Evolutionary conservation across 2,113 vertebrate species (phyloP), one percentile per base, ranked within the genome.

Genomic region (Rhegmatorhina hoffmannsi): DNA sequence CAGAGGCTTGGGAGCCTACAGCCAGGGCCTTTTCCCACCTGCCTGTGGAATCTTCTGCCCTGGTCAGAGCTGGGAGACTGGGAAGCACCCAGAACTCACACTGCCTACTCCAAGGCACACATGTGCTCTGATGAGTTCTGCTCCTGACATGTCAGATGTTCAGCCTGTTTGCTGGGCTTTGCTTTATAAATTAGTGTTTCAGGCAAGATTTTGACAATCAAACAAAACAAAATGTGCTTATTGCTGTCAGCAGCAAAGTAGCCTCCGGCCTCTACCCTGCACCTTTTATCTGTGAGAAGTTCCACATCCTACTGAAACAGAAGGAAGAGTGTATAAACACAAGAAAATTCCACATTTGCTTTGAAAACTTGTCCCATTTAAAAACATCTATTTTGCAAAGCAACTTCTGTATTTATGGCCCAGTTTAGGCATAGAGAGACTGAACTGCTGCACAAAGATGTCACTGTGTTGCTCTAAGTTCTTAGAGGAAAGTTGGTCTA

Each of bases 261-360:
- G 56, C 28, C 53, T 17, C 67, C 60, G 50, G 58, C 40, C 63
- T 47, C 80, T 43, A 50, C 50, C 58, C 76, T 74, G 74, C 36
- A 77, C 62, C 67, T 95, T 43, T 88, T 67, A 89, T 64, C 81
- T 91, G 29, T 38, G 73, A 97, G 72, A 83, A 91, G 77, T 89
- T 79, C 80, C 80, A 60, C 29, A 26, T 87, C 59, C 34, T 44
- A 46, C 49, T 84, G 55, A 34, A 78, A 79, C 40, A 93, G 21
- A 70, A 87, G 36, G 40, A 10, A 69, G 78, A 60, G 40, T 9
- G 23, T 64, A 68, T 49, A 56, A 79, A 36, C 26, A 75, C 34
- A 16, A 83, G 78, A 29, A 85, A 80, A 10, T 5, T 11, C 15
- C 23, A 62, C 10, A 38, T 69, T 66, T 53, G 28, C 72, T 80